Percentiles rank a stretch among this genome's conserved stretches.
These are phyloP conservation scores for Nymphalis c-album DNA, from an alignment of 2,888 invertebrate genomes.

Conservation along the genomic window DNA sequence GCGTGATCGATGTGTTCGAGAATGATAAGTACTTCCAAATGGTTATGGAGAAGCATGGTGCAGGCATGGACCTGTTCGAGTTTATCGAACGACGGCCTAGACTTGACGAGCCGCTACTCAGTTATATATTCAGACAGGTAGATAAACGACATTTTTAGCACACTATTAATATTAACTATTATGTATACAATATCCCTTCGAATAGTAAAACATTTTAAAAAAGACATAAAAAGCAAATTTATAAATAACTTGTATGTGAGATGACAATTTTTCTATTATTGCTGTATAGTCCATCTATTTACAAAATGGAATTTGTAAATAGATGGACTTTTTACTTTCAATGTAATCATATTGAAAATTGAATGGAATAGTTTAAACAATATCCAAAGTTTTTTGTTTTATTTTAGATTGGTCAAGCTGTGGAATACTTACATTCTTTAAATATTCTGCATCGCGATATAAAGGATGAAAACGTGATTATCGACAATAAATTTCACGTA, in stretches of 20 bases:
- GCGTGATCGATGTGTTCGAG: slow-evolving; percentile 85
- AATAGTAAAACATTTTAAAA: too few species aligned
- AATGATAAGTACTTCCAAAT: slow-evolving; percentile 86
- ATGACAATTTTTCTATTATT: background rate
- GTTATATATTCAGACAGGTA: slow-evolving; percentile 87
- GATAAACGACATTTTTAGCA: too few species aligned
- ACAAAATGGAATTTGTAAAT: background rate
- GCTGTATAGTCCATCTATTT: background rate
- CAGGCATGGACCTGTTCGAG: slow-evolving; percentile 89
- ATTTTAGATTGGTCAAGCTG: slow-evolving; percentile 84
- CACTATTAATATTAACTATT: too few species aligned
- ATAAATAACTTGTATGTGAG: too few species aligned
- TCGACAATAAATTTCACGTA: slow-evolving; percentile 86
- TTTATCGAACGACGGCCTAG: slow-evolving; percentile 86
- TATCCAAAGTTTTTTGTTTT: background rate
- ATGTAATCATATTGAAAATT: too few species aligned
- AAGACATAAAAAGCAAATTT: too few species aligned
- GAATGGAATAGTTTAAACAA: too few species aligned
- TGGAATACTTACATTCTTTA: slow-evolving; percentile 84
- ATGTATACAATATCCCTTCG: too few species aligned
- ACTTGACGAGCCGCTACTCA: slow-evolving; percentile 85
- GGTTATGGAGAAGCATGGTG: slow-evolving; percentile 89
- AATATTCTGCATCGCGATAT: slow-evolving; percentile 87
- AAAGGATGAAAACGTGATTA: slow-evolving; percentile 89
- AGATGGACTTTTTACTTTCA: too few species aligned